Conservation (phyloP, 2,888 invertebrate genomes). For the Caenorhabditis sulstoni region DNA sequence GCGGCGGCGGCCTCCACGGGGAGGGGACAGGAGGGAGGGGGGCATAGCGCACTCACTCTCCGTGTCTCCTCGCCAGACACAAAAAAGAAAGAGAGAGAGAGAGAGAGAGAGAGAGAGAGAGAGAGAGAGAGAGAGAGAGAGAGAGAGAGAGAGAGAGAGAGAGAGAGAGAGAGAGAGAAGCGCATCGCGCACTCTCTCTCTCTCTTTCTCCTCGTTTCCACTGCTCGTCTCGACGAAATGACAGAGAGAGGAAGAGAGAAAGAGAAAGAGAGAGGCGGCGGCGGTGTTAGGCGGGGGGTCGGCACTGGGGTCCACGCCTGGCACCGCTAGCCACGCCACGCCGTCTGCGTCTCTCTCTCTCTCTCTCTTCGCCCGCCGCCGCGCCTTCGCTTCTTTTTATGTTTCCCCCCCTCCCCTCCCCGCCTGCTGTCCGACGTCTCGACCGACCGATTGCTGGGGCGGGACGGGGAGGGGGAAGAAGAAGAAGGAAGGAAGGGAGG, state of each 20-base stretch:
- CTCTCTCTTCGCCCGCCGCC: neutral
- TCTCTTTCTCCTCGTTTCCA: conserved; percentile 30
- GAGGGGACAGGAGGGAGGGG: conserved; percentile 22
- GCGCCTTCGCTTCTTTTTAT: neutral
- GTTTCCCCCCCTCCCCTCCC: no score
- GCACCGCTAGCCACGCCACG: conserved; percentile 60
- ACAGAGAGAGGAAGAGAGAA: neutral
- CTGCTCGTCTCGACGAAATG: neutral
- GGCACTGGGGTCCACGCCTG: conserved; percentile 60
- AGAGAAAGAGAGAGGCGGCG: conserved; percentile 38
- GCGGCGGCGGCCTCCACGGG: conserved; percentile 45
- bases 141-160: no score
- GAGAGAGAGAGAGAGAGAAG: conserved; percentile 19
- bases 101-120: conserved; percentile 25
- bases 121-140: conserved; percentile 30
- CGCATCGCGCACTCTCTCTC: conserved; percentile 34
- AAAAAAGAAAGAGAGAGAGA: neutral
- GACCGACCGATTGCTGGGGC: no score
- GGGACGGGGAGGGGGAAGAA: neutral
- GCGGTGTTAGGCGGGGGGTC: conserved; percentile 55
- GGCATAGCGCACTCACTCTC: conserved; percentile 36
- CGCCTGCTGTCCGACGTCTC: no score
- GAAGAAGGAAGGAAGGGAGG: neutral
- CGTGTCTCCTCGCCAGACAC: conserved; percentile 9
- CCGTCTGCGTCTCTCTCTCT: conserved; percentile 46